Conservation (phyloP, 2,888 invertebrate genomes). For the Theristus sp. region DNA sequence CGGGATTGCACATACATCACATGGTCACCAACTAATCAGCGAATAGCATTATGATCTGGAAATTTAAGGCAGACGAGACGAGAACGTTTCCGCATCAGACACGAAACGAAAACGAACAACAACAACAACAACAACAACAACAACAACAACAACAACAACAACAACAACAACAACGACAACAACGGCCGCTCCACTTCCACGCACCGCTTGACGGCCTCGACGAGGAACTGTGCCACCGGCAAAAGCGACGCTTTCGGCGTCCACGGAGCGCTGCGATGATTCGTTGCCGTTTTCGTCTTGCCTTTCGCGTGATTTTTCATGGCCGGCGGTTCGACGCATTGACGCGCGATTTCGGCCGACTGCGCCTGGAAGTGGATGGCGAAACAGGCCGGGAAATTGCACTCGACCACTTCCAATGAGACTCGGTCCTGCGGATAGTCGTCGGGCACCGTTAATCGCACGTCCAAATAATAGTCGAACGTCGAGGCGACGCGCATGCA, state of each 20-base stretch:
- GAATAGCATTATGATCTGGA: too few relatives aligned
- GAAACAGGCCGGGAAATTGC: slow-evolving; percentile 48
- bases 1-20: too few relatives aligned
- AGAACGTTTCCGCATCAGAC: too few relatives aligned
- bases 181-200: background rate
- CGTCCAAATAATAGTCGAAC: slow-evolving; percentile 43
- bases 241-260: slow-evolving; percentile 44
- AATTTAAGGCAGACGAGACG: too few relatives aligned
- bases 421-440: slow-evolving; percentile 43
- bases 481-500: slow-evolving; percentile 39
- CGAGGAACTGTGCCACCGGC: slow-evolving; percentile 43
- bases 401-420: slow-evolving; percentile 41
- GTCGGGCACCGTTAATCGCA: slow-evolving; percentile 44
- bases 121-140: too few relatives aligned
- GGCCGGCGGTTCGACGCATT: slow-evolving; percentile 48
- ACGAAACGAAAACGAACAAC: too few relatives aligned
- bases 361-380: slow-evolving; percentile 31
- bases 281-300: too few relatives aligned
- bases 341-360: slow-evolving; percentile 47
- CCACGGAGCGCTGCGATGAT: slow-evolving; percentile 39
- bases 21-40: too few relatives aligned
- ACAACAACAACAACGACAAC: background rate
- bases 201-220: slow-evolving; percentile 40
- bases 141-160: too few relatives aligned
- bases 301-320: background rate